These are phyloP conservation scores for Frieseomelitta varia DNA, from an alignment of 1,140 invertebrate species.

Conservation along the genomic window DNA sequence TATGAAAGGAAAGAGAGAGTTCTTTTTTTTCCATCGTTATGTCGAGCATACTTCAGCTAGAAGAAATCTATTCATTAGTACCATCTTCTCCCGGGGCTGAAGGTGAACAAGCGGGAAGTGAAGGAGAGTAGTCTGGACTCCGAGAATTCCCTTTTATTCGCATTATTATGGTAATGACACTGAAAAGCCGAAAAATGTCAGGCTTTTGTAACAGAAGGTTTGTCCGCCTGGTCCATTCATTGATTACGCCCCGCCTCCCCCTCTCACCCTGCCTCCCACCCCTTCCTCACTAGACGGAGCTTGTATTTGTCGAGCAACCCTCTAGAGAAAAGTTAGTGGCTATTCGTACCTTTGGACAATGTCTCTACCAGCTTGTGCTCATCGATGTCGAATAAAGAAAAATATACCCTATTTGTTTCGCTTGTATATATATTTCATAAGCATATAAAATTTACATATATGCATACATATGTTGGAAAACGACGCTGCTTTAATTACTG, in stretches of 20 bases:
- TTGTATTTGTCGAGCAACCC: slow-evolving; percentile 48
- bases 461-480: neutral
- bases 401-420: slow-evolving; percentile 10
- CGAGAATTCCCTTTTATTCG: slow-evolving; percentile 79
- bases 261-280: neutral
- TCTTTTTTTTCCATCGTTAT: slow-evolving; percentile 4
- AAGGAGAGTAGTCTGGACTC: slow-evolving; percentile 67
- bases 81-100: slow-evolving; percentile 41
- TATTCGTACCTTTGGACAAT: slow-evolving; percentile 53
- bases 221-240: slow-evolving; percentile 80
- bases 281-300: slow-evolving; percentile 29
- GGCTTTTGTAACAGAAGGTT: slow-evolving; percentile 80
- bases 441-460: neutral
- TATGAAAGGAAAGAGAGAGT: neutral
- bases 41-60: slow-evolving; percentile 25
- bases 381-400: slow-evolving; percentile 43
- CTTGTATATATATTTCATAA: neutral
- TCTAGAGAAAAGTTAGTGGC: slow-evolving; percentile 51
- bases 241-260: slow-evolving; percentile 72
- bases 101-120: slow-evolving; percentile 46
- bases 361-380: slow-evolving; percentile 41
- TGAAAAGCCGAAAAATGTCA: slow-evolving; percentile 79
- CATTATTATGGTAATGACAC: slow-evolving; percentile 81
- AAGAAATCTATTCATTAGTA: slow-evolving; percentile 52
- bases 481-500: neutral